Conservation (phyloP, 2,113 vertebrate genomes). For the Dunckerocampus dactyliophorus region DNA sequence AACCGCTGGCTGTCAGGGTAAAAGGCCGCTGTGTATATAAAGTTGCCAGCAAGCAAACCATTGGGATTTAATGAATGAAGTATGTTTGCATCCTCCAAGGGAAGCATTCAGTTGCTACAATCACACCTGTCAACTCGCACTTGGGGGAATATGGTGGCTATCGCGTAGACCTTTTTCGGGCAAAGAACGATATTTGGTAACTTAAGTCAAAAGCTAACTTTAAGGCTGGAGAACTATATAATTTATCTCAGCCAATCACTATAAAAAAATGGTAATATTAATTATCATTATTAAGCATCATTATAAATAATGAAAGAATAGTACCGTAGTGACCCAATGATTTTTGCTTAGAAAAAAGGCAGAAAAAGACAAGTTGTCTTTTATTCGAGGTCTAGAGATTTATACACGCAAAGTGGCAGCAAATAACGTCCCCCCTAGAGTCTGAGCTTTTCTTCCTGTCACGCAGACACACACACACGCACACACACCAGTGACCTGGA, state of each 20-base stretch:
- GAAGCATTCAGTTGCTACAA: conserved; percentile 47
- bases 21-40: conserved; percentile 71
- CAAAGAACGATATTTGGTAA: background rate
- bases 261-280: background rate
- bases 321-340: too few relatives aligned
- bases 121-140: conserved; percentile 56
- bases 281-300: background rate
- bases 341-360: too few relatives aligned
- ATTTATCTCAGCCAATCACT: background rate
- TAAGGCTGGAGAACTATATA: background rate
- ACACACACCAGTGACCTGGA: too few relatives aligned
- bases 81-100: conserved; percentile 42
- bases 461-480: too few relatives aligned
- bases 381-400: too few relatives aligned
- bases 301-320: background rate
- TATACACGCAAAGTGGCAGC: too few relatives aligned
- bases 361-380: too few relatives aligned
- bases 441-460: too few relatives aligned
- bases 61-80: conserved; percentile 50
- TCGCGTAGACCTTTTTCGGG: background rate
- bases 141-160: conserved; percentile 25
- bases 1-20: conserved; percentile 63
- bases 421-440: too few relatives aligned
- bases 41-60: conserved; percentile 34
- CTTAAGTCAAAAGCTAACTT: background rate